These are phyloP conservation scores for Eulemur albifrons DNA, from an alignment of 2,797 vertebrate species.

Conservation along the genomic window DNA sequence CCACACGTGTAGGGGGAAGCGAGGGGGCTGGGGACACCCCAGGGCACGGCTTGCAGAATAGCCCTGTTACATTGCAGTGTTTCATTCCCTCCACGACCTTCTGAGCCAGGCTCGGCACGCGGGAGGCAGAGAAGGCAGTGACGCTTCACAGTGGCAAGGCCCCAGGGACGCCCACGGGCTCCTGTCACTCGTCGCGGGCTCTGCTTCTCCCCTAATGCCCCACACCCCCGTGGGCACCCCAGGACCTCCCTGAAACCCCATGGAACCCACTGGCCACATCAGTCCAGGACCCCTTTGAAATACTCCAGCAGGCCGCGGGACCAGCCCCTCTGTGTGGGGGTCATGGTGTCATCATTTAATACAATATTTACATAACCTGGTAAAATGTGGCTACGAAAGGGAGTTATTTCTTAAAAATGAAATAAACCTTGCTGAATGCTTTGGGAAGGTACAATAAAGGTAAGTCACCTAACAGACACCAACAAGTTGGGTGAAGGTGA, in stretches of 20 bases:
- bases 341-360: no score
- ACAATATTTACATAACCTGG: not conserved
- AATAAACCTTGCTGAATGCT: not conserved
- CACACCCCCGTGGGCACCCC: no score
- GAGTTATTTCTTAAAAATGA: not conserved
- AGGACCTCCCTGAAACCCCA: not conserved
- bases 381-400: not conserved
- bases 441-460: not conserved
- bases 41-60: fast-evolving
- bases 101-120: fast-evolving
- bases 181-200: fast-evolving
- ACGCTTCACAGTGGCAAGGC: fast-evolving
- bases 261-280: not conserved
- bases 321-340: not conserved
- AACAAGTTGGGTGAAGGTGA: fast-evolving
- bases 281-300: not conserved
- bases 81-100: fast-evolving
- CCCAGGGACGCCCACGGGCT: fast-evolving
- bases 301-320: fast-evolving
- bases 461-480: not conserved
- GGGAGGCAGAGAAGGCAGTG: fast-evolving
- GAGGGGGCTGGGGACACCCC: not conserved
- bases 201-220: fast-evolving
- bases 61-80: fast-evolving
- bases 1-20: fast-evolving